phyloP scores from a whole-genome alignment of 1,140 invertebrate genomes.

The Megathymus violae region DNA sequence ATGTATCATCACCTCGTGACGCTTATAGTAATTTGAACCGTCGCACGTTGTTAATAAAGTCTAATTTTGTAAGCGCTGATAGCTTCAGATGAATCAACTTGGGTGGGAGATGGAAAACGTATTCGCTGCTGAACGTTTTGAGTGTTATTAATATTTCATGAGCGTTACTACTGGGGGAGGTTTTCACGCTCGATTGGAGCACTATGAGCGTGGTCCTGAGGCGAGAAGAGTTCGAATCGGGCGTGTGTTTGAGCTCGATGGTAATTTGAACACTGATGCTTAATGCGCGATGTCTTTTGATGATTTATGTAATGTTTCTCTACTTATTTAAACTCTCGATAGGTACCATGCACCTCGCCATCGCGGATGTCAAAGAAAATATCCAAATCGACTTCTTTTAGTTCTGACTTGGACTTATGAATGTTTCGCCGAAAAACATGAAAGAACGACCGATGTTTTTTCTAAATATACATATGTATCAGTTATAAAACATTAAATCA shows the following conservation, averaged over 20 bases:
- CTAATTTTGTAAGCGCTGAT: neutral
- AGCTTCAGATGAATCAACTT: constrained; percentile 4
- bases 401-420: too few relatives aligned
- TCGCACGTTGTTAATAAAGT: neutral
- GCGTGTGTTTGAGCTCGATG: constrained; percentile 18
- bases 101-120: constrained; percentile 20
- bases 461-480: too few relatives aligned
- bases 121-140: constrained; percentile 24
- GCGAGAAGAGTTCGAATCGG: constrained; percentile 31
- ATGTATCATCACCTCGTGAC: neutral
- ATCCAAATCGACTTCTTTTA: too few relatives aligned
- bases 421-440: too few relatives aligned
- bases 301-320: too few relatives aligned
- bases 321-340: too few relatives aligned
- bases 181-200: constrained; percentile 36
- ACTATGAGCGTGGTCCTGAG: constrained; percentile 27
- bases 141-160: constrained; percentile 43
- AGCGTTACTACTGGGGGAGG: constrained; percentile 32
- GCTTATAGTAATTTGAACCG: neutral
- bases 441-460: too few relatives aligned
- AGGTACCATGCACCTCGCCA: too few relatives aligned
- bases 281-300: constrained; percentile 23
- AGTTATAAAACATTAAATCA: too few relatives aligned
- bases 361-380: too few relatives aligned
- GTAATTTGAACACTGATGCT: constrained; percentile 25